Percentiles rank a stretch among this genome's conserved stretches.
Conservation (phyloP, 1,140 invertebrate species). For the Drosophila insularis region DNA sequence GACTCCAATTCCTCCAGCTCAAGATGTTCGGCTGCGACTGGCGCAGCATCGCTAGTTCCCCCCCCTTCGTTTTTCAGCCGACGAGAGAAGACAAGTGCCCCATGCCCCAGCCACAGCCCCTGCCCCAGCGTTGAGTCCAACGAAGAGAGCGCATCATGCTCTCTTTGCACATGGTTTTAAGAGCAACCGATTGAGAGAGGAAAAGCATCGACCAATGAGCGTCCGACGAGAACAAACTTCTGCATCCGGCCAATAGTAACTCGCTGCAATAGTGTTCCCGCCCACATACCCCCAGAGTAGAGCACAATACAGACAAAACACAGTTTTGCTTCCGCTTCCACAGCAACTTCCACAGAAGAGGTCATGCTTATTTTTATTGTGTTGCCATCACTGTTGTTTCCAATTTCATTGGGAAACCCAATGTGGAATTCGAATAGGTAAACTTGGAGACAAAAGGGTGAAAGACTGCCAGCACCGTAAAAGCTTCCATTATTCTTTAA, state of each 20-base stretch:
- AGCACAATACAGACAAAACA: background rate
- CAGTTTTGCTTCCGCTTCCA: background rate
- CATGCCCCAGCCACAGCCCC: too few species aligned
- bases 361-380: conserved; percentile 6
- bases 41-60: background rate
- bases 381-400: conserved; percentile 2
- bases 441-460: background rate
- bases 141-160: background rate
- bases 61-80: too few species aligned
- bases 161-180: background rate
- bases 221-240: background rate
- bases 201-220: background rate
- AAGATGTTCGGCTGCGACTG: background rate
- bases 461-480: background rate
- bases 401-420: background rate
- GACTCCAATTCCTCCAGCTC: conserved; percentile 35
- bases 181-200: background rate
- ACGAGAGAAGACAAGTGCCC: too few species aligned
- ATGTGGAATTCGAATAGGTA: conserved; percentile 2
- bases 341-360: background rate
- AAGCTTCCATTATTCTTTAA: background rate
- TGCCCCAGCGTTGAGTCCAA: too few species aligned
- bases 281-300: background rate
- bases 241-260: background rate
- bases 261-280: background rate